These are phyloP conservation scores for Harpegnathos saltator DNA, from an alignment of 1,140 invertebrate species.

Conservation along the genomic window DNA sequence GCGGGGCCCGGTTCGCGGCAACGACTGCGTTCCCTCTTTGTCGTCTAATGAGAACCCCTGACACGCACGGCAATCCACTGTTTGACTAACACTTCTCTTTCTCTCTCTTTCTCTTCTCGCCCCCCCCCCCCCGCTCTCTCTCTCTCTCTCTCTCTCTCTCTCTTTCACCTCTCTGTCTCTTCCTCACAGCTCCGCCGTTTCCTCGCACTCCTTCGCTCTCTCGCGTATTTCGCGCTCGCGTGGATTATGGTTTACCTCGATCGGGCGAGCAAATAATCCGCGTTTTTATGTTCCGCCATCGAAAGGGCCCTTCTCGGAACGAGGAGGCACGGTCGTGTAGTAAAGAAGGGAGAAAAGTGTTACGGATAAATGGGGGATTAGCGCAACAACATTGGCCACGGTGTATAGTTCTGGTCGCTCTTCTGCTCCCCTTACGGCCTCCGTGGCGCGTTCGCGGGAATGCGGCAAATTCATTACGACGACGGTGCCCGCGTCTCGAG, in stretches of 20 bases:
- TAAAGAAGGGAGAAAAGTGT: slow-evolving; percentile 70
- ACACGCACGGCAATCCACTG: slow-evolving; percentile 61
- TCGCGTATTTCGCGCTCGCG: slow-evolving; percentile 53
- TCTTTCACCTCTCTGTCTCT: neutral
- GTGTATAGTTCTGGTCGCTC: slow-evolving; percentile 53
- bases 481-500: neutral
- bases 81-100: slow-evolving; percentile 77
- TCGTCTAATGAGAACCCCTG: slow-evolving; percentile 72
- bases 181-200: slow-evolving; percentile 27
- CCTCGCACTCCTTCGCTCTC: slow-evolving; percentile 30
- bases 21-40: slow-evolving; percentile 21
- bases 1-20: neutral
- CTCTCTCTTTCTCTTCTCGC: slow-evolving; percentile 14
- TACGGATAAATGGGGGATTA: slow-evolving; percentile 72
- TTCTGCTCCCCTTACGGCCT: slow-evolving; percentile 24
- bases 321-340: slow-evolving; percentile 39
- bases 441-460: slow-evolving; percentile 27
- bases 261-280: slow-evolving; percentile 70
- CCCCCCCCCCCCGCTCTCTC: neutral
- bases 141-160: slow-evolving; percentile 53
- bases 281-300: slow-evolving; percentile 69
- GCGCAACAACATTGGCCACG: slow-evolving; percentile 48
- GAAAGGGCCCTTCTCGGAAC: slow-evolving; percentile 66
- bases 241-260: slow-evolving; percentile 71
- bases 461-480: slow-evolving; percentile 64